These are phyloP conservation scores for Parus major DNA, from an alignment of 2,113 vertebrate genomes.

Conservation along the genomic window DNA sequence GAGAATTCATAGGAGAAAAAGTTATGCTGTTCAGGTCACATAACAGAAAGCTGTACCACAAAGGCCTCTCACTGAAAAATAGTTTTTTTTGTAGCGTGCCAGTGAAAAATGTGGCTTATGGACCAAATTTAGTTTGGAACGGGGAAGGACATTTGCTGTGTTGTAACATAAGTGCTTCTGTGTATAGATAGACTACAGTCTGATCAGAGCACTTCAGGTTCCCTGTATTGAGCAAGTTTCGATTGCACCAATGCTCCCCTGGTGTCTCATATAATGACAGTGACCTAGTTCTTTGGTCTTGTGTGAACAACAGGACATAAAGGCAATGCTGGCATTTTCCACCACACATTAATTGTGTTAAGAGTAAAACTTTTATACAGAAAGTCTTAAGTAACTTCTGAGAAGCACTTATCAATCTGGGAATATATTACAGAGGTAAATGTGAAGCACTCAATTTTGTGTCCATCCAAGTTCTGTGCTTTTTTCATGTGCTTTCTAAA, in stretches of 20 bases:
- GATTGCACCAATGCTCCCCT: not conserved
- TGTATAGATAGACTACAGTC: not conserved
- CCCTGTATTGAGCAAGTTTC: not conserved
- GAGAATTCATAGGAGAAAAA: not conserved
- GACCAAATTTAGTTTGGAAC: not conserved
- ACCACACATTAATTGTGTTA: not conserved
- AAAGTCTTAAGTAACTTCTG: not conserved
- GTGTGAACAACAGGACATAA: not conserved
- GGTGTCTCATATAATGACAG: not conserved
- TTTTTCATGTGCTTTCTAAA: not conserved
- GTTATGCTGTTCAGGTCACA: not conserved
- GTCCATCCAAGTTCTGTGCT: not conserved
- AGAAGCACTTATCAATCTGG: not conserved
- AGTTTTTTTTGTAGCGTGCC: not conserved
- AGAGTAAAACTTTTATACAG: not conserved
- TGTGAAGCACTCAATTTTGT: not conserved
- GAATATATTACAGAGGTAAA: not conserved
- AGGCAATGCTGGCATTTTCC: not conserved
- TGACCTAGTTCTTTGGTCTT: not conserved
- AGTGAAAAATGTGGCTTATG: not conserved
- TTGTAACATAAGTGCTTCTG: not conserved
- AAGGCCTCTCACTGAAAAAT: not conserved
- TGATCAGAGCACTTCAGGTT: not conserved
- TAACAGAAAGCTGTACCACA: not conserved
- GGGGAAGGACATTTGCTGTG: not conserved